Conservation (phyloP, 1,140 invertebrate genomes). For the Belonocnema kinseyi region DNA sequence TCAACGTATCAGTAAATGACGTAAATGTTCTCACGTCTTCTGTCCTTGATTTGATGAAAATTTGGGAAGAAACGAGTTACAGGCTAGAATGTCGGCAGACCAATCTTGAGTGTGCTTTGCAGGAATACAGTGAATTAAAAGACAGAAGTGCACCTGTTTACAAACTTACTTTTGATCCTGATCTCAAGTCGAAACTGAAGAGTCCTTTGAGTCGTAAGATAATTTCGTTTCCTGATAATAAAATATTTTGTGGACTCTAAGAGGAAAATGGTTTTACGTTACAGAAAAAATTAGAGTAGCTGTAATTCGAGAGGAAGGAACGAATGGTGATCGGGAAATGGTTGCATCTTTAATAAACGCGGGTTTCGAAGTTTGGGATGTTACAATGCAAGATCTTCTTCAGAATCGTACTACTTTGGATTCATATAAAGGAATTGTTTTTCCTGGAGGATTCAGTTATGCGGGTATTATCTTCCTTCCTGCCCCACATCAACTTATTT, state of each 20-base stretch:
- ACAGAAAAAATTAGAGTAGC: slow-evolving; percentile 83
- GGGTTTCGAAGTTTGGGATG: slow-evolving; percentile 94
- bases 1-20: slow-evolving; percentile 79
- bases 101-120: slow-evolving; percentile 84
- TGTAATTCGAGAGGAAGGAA: slow-evolving; percentile 96
- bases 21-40: slow-evolving; percentile 79
- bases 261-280: slow-evolving; percentile 26
- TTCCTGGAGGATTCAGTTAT: slow-evolving; percentile 98
- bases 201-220: slow-evolving; percentile 53
- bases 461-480: slow-evolving; percentile 78
- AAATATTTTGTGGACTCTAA: slow-evolving; percentile 19
- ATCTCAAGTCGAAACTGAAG: slow-evolving; percentile 67
- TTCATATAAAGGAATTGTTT: slow-evolving; percentile 91
- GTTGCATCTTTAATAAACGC: slow-evolving; percentile 92
- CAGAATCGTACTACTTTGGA: slow-evolving; percentile 83
- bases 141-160: slow-evolving; percentile 80
- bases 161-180: slow-evolving; percentile 83
- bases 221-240: slow-evolving; percentile 13
- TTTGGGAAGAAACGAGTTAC: slow-evolving; percentile 98
- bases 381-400: slow-evolving; percentile 93
- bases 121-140: slow-evolving; percentile 83
- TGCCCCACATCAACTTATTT: too few relatives aligned
- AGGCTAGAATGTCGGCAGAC: slow-evolving; percentile 90
- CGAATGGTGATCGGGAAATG: slow-evolving; percentile 98
- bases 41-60: slow-evolving; percentile 82